Conservation (phyloP, 2,888 invertebrate species). For the Thalpophila matura region DNA sequence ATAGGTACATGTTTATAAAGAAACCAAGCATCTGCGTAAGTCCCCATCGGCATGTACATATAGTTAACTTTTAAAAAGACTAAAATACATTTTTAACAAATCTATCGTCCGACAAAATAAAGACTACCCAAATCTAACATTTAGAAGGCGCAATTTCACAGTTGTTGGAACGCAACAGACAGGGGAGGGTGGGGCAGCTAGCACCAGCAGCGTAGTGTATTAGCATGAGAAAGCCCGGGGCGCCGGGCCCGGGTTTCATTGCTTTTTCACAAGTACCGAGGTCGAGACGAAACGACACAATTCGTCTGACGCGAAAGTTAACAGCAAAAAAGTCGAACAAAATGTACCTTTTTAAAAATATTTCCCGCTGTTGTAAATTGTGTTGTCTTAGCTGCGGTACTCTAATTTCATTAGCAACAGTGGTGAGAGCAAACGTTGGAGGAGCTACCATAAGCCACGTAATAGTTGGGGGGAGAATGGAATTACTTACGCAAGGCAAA, state of each 20-base stretch:
- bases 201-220: slow-evolving; percentile 63
- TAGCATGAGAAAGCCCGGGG: slow-evolving; percentile 75
- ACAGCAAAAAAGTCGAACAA: slow-evolving; percentile 57
- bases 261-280: slow-evolving; percentile 67
- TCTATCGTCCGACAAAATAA: slow-evolving; percentile 56
- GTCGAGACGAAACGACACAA: slow-evolving; percentile 64
- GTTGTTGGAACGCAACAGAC: slow-evolving; percentile 78
- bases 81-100: not conserved
- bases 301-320: slow-evolving; percentile 64
- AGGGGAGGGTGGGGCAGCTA: slow-evolving; percentile 55
- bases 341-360: slow-evolving; percentile 69
- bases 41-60: not conserved
- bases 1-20: too few species aligned
- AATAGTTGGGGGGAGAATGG: slow-evolving; percentile 54
- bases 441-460: slow-evolving; percentile 64
- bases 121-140: slow-evolving; percentile 67
- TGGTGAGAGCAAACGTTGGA: slow-evolving; percentile 61
- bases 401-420: slow-evolving; percentile 79
- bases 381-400: slow-evolving; percentile 73
- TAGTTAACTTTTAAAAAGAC: not conserved
- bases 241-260: slow-evolving; percentile 63
- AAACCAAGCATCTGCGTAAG: not conserved
- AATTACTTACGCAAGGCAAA: slow-evolving; percentile 54
- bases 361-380: slow-evolving; percentile 68
- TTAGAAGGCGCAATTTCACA: slow-evolving; percentile 84